Percentiles rank a stretch among this genome's conserved stretches.
phyloP scores from a whole-genome alignment of 2,888 invertebrate species.

The Diarsia dahlii region DNA sequence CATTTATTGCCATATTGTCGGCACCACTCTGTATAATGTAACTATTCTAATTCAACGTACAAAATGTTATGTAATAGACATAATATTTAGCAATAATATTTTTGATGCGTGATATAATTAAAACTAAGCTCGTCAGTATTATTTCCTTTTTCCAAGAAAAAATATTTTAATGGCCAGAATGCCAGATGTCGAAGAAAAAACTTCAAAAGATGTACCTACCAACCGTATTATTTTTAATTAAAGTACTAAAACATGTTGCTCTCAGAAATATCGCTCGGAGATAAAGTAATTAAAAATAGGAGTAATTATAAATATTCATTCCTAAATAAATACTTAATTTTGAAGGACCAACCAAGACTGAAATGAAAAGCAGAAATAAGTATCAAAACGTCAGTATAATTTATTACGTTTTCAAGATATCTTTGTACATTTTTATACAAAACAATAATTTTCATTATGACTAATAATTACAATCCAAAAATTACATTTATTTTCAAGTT shows the following conservation, averaged over 20 bases:
- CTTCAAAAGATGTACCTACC: slow-evolving; percentile 10
- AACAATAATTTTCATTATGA: slow-evolving; percentile 89
- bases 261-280: slow-evolving; percentile 33
- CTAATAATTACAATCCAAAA: slow-evolving; percentile 91
- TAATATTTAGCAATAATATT: not conserved
- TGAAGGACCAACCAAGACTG: slow-evolving; percentile 42
- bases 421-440: slow-evolving; percentile 90
- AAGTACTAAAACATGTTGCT: slow-evolving; percentile 11
- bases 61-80: not conserved
- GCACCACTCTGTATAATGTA: no score
- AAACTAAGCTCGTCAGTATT: not conserved
- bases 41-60: not conserved
- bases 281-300: slow-evolving; percentile 50
- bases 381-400: slow-evolving; percentile 91
- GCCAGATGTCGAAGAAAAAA: slow-evolving; percentile 6
- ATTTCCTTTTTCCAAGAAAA: not conserved
- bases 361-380: slow-evolving; percentile 84
- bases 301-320: slow-evolving; percentile 41
- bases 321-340: slow-evolving; percentile 55
- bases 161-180: not conserved
- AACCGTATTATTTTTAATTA: slow-evolving; percentile 26
- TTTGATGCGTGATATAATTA: not conserved
- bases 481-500: slow-evolving; percentile 90
- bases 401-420: slow-evolving; percentile 89
- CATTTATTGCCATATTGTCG: no score